Evolutionary conservation across 2,113 vertebrate species (phyloP).

Genomic region (Coptodon rendalli): DNA sequence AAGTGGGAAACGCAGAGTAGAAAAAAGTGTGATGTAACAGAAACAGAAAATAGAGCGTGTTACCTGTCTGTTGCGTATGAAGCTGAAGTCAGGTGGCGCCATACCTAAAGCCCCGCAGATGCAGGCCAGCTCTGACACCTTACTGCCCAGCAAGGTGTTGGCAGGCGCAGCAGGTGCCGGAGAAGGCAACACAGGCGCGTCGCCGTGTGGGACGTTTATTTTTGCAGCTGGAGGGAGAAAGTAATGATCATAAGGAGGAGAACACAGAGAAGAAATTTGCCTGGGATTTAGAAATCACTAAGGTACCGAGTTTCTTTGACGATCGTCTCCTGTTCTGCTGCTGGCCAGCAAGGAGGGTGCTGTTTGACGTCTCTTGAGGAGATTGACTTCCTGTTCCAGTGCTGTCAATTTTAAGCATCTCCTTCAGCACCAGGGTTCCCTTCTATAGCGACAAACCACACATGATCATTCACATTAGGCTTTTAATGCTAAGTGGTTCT

Average conservation of each 20-base stretch:
- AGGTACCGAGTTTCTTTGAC: conserved; percentile 83
- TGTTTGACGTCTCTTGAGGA: conserved; percentile 49
- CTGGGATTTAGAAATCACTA: neutral
- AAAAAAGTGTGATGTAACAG: neutral
- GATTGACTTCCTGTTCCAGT: conserved; percentile 68
- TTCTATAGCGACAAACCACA: conserved; percentile 70
- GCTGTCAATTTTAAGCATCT: conserved; percentile 95
- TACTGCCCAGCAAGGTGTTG: conserved; percentile 64
- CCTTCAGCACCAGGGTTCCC: conserved; percentile 93
- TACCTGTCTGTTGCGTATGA: conserved; percentile 87
- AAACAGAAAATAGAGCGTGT: rapidly evolving
- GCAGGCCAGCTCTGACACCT: conserved; percentile 82
- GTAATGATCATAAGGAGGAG: neutral
- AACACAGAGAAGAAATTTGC: neutral
- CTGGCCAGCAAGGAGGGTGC: conserved; percentile 54
- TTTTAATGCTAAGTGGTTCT: neutral
- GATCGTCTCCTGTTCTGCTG: conserved; percentile 75
- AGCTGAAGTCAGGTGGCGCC: conserved; percentile 88
- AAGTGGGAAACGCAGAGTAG: neutral
- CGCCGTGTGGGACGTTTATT: conserved; percentile 73
- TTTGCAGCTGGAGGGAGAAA: conserved; percentile 72
- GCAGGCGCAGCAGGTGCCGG: neutral
- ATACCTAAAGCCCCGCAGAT: conserved; percentile 84
- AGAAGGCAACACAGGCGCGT: conserved; percentile 54
- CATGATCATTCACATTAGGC: neutral